A percentile compares a stretch with the other conserved stretches of the same genome.
Conservation (phyloP, 2,113 vertebrate genomes). For the Ammodytes marinus region DNA sequence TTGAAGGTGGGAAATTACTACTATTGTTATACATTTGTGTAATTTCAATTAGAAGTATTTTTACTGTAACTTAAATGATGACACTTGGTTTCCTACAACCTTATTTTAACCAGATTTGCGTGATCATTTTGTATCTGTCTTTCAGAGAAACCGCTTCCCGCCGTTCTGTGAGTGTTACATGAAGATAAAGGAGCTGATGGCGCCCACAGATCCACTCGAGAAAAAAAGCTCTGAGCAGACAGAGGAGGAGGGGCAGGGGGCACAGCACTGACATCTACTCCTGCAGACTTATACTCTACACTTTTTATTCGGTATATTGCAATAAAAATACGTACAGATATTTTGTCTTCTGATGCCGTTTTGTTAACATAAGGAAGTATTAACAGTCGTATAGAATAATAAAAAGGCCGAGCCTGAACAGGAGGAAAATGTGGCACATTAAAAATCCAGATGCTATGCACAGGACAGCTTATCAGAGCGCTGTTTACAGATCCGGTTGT, state of each 20-base stretch:
- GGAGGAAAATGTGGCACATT: not conserved
- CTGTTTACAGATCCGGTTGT: constrained; percentile 8
- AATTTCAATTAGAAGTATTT: not conserved
- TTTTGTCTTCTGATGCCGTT: not conserved
- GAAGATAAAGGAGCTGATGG: constrained; percentile 76
- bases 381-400: not conserved
- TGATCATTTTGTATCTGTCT: constrained; percentile 27
- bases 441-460: constrained; percentile 34
- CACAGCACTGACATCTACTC: not conserved
- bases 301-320: not conserved
- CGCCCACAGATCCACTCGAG: constrained; percentile 58
- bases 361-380: not conserved
- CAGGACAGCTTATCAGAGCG: not conserved
- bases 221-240: constrained; percentile 31
- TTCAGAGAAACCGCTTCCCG: constrained; percentile 80
- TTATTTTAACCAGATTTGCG: not conserved
- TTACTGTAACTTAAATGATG: not conserved
- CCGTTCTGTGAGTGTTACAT: constrained; percentile 62
- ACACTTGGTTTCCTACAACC: not conserved
- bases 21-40: not conserved
- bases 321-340: constrained; percentile 1
- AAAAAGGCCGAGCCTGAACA: not conserved
- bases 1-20: not conserved
- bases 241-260: constrained; percentile 53
- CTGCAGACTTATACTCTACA: not conserved